Evolutionary conservation across 2,888 invertebrate genomes (phyloP).

Genomic region (Trichogramma dendrolimi): DNA sequence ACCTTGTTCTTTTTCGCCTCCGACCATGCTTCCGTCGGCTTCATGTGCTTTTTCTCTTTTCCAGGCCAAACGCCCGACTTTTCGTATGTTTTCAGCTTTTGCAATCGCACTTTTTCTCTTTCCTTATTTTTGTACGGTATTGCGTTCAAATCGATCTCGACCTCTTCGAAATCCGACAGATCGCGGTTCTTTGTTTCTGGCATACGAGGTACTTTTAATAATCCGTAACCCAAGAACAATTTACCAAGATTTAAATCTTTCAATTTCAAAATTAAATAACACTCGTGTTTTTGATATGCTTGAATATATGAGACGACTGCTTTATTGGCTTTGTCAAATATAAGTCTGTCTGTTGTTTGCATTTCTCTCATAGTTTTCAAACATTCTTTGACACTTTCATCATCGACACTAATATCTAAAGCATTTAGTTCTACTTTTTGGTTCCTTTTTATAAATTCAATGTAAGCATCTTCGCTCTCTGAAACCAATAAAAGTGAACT

Average conservation of each 20-base stretch:
- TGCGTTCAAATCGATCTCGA: conserved; percentile 65
- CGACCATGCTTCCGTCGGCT: conserved; percentile 73
- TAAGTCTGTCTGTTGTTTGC: conserved; percentile 67
- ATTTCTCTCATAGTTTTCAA: conserved; percentile 60
- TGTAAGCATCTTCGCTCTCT: conserved; percentile 82
- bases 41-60: conserved; percentile 57
- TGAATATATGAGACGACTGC: conserved; percentile 95
- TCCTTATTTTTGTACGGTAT: conserved; percentile 77
- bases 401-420: conserved; percentile 51
- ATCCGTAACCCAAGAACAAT: conserved; percentile 83
- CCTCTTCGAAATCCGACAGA: conserved; percentile 57
- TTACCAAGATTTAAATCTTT: conserved; percentile 83
- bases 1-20: conserved; percentile 69
- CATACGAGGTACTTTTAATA: conserved; percentile 89
- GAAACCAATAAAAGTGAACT: conserved; percentile 81
- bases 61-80: conserved; percentile 74
- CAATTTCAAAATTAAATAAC: conserved; percentile 77
- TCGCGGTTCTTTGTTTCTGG: conserved; percentile 76
- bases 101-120: conserved; percentile 68
- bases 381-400: conserved; percentile 52
- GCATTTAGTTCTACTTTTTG: conserved; percentile 71
- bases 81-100: conserved; percentile 67
- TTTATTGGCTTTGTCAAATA: conserved; percentile 81
- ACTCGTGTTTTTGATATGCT: conserved; percentile 94
- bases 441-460: conserved; percentile 84